Base-by-base conservation (phyloP, 2,888 invertebrate species). In the Serrognathus titanus region DNA sequence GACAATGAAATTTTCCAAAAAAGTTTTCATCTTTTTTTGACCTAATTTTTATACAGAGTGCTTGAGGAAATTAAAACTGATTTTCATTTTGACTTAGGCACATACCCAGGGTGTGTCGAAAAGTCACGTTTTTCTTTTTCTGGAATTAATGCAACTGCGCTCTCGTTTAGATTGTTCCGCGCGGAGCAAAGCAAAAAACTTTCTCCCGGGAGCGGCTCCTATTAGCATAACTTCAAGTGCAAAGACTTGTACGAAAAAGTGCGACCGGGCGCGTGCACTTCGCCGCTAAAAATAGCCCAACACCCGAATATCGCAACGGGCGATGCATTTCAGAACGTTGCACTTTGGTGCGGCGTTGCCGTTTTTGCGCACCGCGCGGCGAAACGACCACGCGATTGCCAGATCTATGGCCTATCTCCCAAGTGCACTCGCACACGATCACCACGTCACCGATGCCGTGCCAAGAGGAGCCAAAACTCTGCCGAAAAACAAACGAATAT, bases 291-390 rank as follows among this genome's bases (percentile, higher is more conserved):
- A 43, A 43, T 43, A 43, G 20, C 43, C 43, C 35, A 38, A 49
- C 49, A 49, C 49, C 49, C 49, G 49, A 49, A 49, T 49, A 49
- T 49, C 49, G 49, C 49, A 35, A 38, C 49, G 49, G 36, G 49
- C 49, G 37, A 20, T 43, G 43, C 43, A 43, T 43, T 16, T 43
- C 43, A 16, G 43, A 43, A 9, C 43, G 43, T 43, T 43, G 43
- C 43, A 43, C 43, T 43, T 43, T 13, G 43, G 10, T 16, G 43
- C 43, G 12, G 12, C 43, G 43, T 43, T 43, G 43, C 43, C 43
- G n/a, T n/a, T 43, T 43, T n/a, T n/a, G 40, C 40, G 13, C 16
- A 20, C 13, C 24, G 24, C 24, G 16, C 16, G 16, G 16, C 16
- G 20, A n/a, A 43, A 43, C 43, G 12, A 7, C 40, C 24, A 7